Evolutionary conservation across 2,888 invertebrate species (phyloP).

Genomic region (Clivina fossor): DNA sequence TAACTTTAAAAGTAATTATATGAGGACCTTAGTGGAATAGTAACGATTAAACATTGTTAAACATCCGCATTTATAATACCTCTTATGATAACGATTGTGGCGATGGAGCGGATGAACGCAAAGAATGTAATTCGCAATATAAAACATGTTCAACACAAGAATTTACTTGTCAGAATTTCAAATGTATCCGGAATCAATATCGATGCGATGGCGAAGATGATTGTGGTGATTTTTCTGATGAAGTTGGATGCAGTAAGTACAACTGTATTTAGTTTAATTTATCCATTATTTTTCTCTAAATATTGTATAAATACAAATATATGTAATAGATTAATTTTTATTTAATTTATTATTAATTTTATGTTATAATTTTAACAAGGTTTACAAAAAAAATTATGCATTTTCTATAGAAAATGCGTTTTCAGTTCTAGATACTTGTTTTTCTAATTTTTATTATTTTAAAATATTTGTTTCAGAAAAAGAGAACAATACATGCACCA

Average conservation of each 20-base stretch:
- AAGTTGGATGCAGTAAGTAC: slow-evolving; percentile 76
- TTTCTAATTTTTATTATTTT: too few relatives aligned
- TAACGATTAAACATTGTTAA: too few relatives aligned
- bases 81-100: slow-evolving; percentile 94
- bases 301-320: too few relatives aligned
- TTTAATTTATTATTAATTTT: slow-evolving; percentile 13
- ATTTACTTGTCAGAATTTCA: slow-evolving; percentile 93
- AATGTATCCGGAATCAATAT: slow-evolving; percentile 87
- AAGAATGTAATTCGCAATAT: slow-evolving; percentile 82
- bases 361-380: too few relatives aligned
- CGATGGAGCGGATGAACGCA: slow-evolving; percentile 96
- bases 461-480: slow-evolving; percentile 62
- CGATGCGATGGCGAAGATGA: slow-evolving; percentile 85
- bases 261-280: too few relatives aligned
- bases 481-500: slow-evolving; percentile 74
- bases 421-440: too few relatives aligned
- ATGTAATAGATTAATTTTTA: slow-evolving; percentile 4
- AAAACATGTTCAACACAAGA: slow-evolving; percentile 81
- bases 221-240: slow-evolving; percentile 94
- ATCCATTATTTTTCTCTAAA: too few relatives aligned
- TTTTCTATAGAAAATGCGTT: too few relatives aligned
- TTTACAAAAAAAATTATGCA: too few relatives aligned
- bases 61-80: too few relatives aligned
- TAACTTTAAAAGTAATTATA: too few relatives aligned
- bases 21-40: too few relatives aligned